Percentiles rank a stretch among this genome's conserved stretches.
Evolutionary conservation across 2,888 invertebrate genomes (phyloP).

Genomic region (Heterodera filipjevi): DNA sequence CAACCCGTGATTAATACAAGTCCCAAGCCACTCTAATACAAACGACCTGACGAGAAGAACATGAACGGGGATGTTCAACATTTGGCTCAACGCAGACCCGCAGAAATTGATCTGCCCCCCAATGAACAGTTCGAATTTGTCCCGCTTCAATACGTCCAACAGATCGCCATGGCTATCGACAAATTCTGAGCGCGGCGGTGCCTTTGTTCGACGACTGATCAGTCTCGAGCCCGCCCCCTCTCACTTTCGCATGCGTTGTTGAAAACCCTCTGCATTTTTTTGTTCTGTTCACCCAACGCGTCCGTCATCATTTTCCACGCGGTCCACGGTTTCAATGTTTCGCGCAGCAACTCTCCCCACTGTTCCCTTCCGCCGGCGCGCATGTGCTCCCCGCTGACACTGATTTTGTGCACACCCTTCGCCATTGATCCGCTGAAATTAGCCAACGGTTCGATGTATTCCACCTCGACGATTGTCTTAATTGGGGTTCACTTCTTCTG

Average conservation of each 20-base stretch:
- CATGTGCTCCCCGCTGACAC: conserved; percentile 6
- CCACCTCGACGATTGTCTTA: conserved; percentile 24
- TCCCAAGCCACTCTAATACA: too few relatives aligned
- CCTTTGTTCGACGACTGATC: neutral
- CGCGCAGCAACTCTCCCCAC: neutral
- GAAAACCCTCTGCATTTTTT: neutral
- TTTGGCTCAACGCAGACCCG: conserved; percentile 40
- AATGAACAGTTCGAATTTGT: conserved; percentile 35
- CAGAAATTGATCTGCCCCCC: conserved; percentile 33
- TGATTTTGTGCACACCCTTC: conserved; percentile 21
- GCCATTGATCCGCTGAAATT: conserved; percentile 16
- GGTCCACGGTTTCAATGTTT: neutral
- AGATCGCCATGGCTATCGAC: conserved; percentile 12
- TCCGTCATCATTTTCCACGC: neutral
- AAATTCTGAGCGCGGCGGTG: conserved; percentile 25
- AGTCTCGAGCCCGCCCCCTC: too few relatives aligned
- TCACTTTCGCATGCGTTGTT: conserved; percentile 16
- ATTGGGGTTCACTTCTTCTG: too few relatives aligned
- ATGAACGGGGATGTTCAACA: conserved; percentile 47
- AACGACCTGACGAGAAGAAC: conserved; percentile 49
- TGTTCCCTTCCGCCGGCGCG: neutral
- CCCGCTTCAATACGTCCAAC: conserved; percentile 28
- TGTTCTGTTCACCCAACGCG: neutral
- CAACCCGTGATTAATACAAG: too few relatives aligned
- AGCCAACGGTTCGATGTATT: conserved; percentile 16